phyloP scores from a whole-genome alignment of 2,888 invertebrate genomes.

The Acrobasis consociella region DNA sequence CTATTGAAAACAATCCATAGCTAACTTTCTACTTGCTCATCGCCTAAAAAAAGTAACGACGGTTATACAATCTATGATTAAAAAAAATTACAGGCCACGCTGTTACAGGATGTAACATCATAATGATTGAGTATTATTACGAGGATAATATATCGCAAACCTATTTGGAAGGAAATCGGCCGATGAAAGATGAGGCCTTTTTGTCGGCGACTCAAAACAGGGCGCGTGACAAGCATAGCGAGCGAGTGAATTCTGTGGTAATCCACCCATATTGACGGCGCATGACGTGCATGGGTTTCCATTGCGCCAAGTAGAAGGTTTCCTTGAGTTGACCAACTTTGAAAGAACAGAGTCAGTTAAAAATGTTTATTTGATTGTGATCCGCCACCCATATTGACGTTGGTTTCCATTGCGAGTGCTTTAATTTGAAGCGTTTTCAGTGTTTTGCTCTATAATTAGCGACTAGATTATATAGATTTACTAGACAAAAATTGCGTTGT shows the following conservation, averaged over 20 bases:
- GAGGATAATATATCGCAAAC: conserved; percentile 54
- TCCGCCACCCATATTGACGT: too few species aligned
- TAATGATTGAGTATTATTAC: conserved; percentile 59
- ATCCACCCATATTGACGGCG: conserved; percentile 49
- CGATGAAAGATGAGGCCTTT: conserved; percentile 62
- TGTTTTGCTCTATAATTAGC: too few species aligned
- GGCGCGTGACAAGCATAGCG: conserved; percentile 60
- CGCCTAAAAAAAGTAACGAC: background rate
- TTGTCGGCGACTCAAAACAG: conserved; percentile 56
- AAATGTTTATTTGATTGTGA: too few species aligned
- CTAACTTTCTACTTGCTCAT: too few species aligned
- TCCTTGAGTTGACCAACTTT: background rate
- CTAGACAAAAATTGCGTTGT: too few species aligned
- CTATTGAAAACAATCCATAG: too few species aligned
- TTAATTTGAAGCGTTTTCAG: too few species aligned
- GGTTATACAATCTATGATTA: conserved; percentile 3
- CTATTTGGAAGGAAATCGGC: conserved; percentile 58
- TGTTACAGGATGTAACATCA: conserved; percentile 29
- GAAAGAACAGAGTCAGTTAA: background rate
- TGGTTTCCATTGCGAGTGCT: too few species aligned
- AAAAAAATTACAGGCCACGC: conserved; percentile 13
- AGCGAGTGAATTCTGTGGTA: conserved; percentile 45
- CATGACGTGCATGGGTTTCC: conserved; percentile 42
- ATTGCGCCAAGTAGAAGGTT: background rate
- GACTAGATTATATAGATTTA: too few species aligned